Base-by-base conservation (phyloP, 1,140 invertebrate genomes). In the Frieseomelitta varia region DNA sequence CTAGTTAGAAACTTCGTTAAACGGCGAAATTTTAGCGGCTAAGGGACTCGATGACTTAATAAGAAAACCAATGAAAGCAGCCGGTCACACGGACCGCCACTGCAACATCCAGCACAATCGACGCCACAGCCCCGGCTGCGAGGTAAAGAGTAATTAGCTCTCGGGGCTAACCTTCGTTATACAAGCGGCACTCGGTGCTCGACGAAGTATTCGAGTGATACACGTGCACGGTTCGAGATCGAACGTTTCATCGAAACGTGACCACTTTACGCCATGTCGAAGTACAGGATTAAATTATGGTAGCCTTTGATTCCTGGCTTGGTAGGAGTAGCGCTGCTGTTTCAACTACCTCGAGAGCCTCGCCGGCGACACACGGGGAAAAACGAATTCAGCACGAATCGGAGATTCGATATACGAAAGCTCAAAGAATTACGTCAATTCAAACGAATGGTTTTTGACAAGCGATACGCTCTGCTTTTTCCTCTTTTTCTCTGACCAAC, bases 141-240 rank as follows among this genome's bases (percentile, higher is more conserved):
- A 63, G 27, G 72, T 51, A 51, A 34, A 74, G 79, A 75, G 58
- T 88, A 88, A 88, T 81, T 81, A 88, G 84, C 71, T 82, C 51
- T 53, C 47, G 34, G 86, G 39, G 53, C 30, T 51, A 84, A 53
- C n/a, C 51, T 63, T 61, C 27, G 21, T 27, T 21, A 76, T 58
- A n/a, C 72, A 8, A 58, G 2, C 72, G 24, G 4, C n/a, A 47
- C 61, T 61, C 81, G 21, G 58, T 39, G 8, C 39, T 27, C 73
- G 27, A 34, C 34, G 27, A 55, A 30, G 27, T 56, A 61, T 51
- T 71, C 86, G 69, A 80, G 75, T 24, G 81, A 61, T 39, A 75
- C 47, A 74, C 85, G 39, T 27, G 39, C 39, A 47, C 39, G 39
- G 39, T n/a, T 11, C 47, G 15, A 15, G 51, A 21, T 69, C 81